A percentile compares a stretch with the other conserved stretches of the same genome.
Conservation (phyloP, 2,888 invertebrate genomes). For the Zygogramma bicolorata region DNA sequence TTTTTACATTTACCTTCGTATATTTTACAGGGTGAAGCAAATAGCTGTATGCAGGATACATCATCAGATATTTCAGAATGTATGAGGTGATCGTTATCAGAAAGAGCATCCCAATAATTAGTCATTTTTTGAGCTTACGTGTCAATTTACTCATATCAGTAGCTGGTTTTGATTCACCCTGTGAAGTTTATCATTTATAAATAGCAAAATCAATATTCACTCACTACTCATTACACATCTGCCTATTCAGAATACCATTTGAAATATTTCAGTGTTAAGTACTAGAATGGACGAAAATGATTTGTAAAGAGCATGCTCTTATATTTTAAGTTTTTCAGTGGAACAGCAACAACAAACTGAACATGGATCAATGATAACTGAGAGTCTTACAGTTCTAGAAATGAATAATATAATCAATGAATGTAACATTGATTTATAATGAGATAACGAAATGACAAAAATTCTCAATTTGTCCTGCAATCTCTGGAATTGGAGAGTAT, state of each 20-base stretch:
- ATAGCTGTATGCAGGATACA: slow-evolving; percentile 16
- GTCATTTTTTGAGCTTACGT: too few species aligned
- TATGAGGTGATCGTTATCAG: too few species aligned
- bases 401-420: too few species aligned
- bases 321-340: slow-evolving; percentile 18
- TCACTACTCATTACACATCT: slow-evolving; percentile 44
- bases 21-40: slow-evolving; percentile 3
- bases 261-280: slow-evolving; percentile 47
- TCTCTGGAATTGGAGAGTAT: too few species aligned
- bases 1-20: slow-evolving; percentile 55
- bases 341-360: slow-evolving; percentile 39
- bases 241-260: slow-evolving; percentile 24
- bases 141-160: neutral
- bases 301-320: slow-evolving; percentile 43
- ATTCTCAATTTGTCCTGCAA: too few species aligned
- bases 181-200: slow-evolving; percentile 34
- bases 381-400: too few species aligned
- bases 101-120: too few species aligned
- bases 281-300: slow-evolving; percentile 60
- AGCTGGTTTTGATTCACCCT: neutral
- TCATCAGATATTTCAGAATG: too few species aligned
- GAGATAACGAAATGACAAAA: too few species aligned
- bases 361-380: too few species aligned
- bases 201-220: slow-evolving; percentile 55
- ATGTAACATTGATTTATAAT: too few species aligned